Conservation (phyloP, 2,888 invertebrate species). For the Oscheius sp. region DNA sequence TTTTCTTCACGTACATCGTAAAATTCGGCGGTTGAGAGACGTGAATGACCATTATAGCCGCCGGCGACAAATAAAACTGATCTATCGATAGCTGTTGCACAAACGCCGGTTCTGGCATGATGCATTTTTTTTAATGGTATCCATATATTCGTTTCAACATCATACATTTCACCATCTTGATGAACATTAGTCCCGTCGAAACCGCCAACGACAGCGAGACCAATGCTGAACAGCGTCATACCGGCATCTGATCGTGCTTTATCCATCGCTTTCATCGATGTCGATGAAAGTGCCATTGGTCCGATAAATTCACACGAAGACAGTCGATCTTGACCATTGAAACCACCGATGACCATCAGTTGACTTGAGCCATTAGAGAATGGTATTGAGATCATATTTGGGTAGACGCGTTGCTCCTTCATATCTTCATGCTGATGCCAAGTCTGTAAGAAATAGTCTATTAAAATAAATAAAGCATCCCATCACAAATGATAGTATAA, state of each 20-base stretch:
- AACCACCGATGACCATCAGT: constrained; percentile 30
- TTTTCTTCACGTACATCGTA: constrained; percentile 43
- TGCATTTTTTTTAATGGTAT: constrained; percentile 29
- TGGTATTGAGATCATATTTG: background rate
- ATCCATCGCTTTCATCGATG: background rate
- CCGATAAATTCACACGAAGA: constrained; percentile 11
- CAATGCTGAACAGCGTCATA: background rate
- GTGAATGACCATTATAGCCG: constrained; percentile 41
- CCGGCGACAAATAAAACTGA: constrained; percentile 35
- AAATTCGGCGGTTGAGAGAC: constrained; percentile 42
- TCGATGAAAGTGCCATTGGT: background rate
- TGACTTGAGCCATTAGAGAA: background rate
- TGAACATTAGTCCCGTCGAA: constrained; percentile 46
- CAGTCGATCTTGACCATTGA: constrained; percentile 18
- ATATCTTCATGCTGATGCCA: background rate
- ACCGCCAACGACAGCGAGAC: constrained; percentile 40
- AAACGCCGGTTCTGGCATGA: constrained; percentile 42
- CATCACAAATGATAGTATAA: no score
- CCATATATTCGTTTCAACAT: constrained; percentile 27
- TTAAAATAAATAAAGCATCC: background rate
- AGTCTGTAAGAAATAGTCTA: background rate
- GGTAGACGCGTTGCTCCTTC: constrained; percentile 23
- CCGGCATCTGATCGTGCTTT: constrained; percentile 10
- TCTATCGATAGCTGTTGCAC: constrained; percentile 32
- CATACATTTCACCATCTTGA: constrained; percentile 37